Percentiles rank a stretch among this genome's conserved stretches.
These are phyloP conservation scores for Neuroterus valhalla DNA, from an alignment of 1,140 invertebrate genomes.

Conservation along the genomic window DNA sequence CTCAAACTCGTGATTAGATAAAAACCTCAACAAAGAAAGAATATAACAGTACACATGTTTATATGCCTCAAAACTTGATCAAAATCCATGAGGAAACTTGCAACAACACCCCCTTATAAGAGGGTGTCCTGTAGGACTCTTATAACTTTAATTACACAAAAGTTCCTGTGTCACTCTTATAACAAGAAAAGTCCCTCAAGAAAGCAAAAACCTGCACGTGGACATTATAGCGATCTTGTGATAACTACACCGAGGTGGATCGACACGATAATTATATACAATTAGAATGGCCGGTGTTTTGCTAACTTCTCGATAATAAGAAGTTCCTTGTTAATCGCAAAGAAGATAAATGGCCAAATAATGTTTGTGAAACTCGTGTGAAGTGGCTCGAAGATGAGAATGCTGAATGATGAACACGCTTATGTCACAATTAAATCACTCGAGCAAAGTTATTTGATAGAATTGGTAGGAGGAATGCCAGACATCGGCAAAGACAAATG, in stretches of 20 bases:
- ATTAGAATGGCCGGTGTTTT: constrained; percentile 29
- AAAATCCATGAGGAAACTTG: neutral
- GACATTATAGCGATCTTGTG: constrained; percentile 26
- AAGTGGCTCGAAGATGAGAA: neutral
- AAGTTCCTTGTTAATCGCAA: constrained; percentile 29
- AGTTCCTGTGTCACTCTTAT: constrained; percentile 10
- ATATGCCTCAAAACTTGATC: neutral
- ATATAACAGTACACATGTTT: neutral
- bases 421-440: constrained; percentile 14
- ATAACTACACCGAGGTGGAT: constrained; percentile 26
- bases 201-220: constrained; percentile 20
- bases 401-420: neutral
- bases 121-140: too few species aligned
- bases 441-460: neutral
- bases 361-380: neutral
- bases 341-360: constrained; percentile 16
- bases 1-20: neutral
- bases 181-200: constrained; percentile 7
- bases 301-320: constrained; percentile 21
- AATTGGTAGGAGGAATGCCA: neutral
- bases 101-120: constrained; percentile 7
- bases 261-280: constrained; percentile 29
- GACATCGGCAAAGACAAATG: neutral
- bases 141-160: constrained; percentile 4
- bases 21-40: neutral